These are phyloP conservation scores for Phaethornis superciliosus DNA, from an alignment of 2,113 vertebrate genomes.

Conservation along the genomic window DNA sequence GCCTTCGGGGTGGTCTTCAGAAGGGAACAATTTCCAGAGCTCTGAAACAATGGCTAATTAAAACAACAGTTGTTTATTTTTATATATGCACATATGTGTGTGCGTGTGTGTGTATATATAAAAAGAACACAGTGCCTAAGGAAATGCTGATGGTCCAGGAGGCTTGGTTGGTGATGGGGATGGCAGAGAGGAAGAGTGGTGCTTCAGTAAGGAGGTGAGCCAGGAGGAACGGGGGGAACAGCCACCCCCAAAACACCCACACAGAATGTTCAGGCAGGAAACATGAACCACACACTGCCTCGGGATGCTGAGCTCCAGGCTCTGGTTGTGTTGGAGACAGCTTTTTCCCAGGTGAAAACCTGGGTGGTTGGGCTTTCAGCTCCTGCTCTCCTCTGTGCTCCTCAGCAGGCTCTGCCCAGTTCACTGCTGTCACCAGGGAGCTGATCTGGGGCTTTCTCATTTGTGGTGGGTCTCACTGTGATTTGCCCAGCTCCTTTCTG, in stretches of 20 bases:
- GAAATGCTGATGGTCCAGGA: neutral
- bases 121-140: neutral
- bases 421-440: neutral
- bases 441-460: neutral
- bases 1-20: slow-evolving; percentile 50
- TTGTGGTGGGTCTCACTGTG: rapidly evolving
- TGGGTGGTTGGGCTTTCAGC: neutral
- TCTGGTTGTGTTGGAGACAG: rapidly evolving
- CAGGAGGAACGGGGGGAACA: neutral
- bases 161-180: neutral
- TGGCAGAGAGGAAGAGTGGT: neutral
- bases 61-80: slow-evolving; percentile 59
- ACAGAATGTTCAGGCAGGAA: neutral
- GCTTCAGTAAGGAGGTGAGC: neutral
- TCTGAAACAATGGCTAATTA: slow-evolving; percentile 63
- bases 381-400: neutral
- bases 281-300: neutral
- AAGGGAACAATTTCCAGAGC: slow-evolving; percentile 54
- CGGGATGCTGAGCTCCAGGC: rapidly evolving
- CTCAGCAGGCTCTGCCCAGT: neutral
- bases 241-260: neutral
- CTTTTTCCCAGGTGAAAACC: neutral
- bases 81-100: neutral
- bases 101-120: neutral
- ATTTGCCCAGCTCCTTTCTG: neutral